Evolutionary conservation across 2,797 vertebrate genomes (phyloP), one percentile per base, ranked within the genome.

Genomic region (Erithacus rubecula): DNA sequence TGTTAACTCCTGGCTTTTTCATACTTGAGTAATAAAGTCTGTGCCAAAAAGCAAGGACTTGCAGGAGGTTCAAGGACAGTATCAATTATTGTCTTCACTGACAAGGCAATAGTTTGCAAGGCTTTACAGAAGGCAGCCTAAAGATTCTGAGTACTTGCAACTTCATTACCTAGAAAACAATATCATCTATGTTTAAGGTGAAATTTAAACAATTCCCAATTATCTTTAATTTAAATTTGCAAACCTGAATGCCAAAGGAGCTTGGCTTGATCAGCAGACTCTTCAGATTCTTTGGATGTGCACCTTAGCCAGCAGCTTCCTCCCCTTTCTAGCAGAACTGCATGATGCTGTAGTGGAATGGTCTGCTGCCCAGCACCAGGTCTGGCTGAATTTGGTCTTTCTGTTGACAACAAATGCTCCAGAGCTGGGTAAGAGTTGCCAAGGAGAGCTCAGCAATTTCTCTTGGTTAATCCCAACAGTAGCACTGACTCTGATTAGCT

Each of bases 401-500:
- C 34, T 83, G 59, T 75, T 88, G 69, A 90, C 43, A 88, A 47
- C 11, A 90, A 86, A 71, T 5, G 39, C 36, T 69, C 39, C 58
- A 63, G 65, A 29, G 32, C 51, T 94, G 43, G 49, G 29, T 62
- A 78, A 44, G 47, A 82, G 93, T 93, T 92, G 77, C 84, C 72
- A 92, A 88, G 76, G 72, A 58, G 39, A 80, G 76, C 79, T 76
- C 17, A 95, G 76, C 34, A 76, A 92, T 81, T 91, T 81, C 87
- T 88, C 72, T 39, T n/a, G 18, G 12, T 47, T 91, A 90, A 91
- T 92, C 82, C 69, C 65, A 89, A 63, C 47, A 67, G 65, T 2
- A 71, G 36, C 76, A 58, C 23, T 74, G 83, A 64, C 65, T 87
- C 70, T 94, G 81, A 96, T 95, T 91, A 94, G 87, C 36, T 91